A percentile compares a stretch with the other conserved stretches of the same genome.
phyloP scores from a whole-genome alignment of 1,140 invertebrate species.

The Meloidogyne floridensis region DNA sequence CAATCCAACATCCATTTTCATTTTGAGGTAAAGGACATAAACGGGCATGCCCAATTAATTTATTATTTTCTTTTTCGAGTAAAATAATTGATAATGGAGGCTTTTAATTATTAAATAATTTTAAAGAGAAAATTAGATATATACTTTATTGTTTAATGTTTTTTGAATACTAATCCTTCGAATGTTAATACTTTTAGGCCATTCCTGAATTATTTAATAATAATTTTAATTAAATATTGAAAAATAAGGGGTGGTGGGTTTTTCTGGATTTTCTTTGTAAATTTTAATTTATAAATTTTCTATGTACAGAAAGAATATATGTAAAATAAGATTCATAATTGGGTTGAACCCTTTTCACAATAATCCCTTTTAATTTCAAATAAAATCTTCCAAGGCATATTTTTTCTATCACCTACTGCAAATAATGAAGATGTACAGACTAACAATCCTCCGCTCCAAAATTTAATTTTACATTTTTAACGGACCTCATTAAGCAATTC shows the following conservation, averaged over 20 bases:
- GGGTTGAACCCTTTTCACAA: too few relatives aligned
- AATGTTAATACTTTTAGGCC: constrained; percentile 28
- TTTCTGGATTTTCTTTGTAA: neutral
- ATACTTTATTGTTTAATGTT: neutral
- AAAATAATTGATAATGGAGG: constrained; percentile 44
- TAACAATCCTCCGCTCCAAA: neutral
- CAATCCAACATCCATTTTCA: constrained; percentile 32
- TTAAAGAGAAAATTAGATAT: neutral
- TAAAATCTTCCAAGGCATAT: too few relatives aligned
- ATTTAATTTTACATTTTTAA: neutral
- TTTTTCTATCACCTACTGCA: too few relatives aligned
- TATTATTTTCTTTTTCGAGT: constrained; percentile 20
- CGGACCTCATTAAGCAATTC: constrained; percentile 42
- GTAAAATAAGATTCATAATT: too few relatives aligned
- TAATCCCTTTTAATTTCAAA: too few relatives aligned
- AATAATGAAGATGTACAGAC: too few relatives aligned
- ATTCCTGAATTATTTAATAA: constrained; percentile 29
- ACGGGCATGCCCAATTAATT: constrained; percentile 37
- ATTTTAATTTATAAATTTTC: neutral
- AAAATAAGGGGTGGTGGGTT: neutral
- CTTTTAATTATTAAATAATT: neutral
- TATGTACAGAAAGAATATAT: too few relatives aligned
- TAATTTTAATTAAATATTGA: neutral
- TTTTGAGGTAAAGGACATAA: constrained; percentile 33
- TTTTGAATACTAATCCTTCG: constrained; percentile 26